These are phyloP conservation scores for Gracilinanus agilis DNA, from an alignment of 2,113 vertebrate species.

Conservation along the genomic window DNA sequence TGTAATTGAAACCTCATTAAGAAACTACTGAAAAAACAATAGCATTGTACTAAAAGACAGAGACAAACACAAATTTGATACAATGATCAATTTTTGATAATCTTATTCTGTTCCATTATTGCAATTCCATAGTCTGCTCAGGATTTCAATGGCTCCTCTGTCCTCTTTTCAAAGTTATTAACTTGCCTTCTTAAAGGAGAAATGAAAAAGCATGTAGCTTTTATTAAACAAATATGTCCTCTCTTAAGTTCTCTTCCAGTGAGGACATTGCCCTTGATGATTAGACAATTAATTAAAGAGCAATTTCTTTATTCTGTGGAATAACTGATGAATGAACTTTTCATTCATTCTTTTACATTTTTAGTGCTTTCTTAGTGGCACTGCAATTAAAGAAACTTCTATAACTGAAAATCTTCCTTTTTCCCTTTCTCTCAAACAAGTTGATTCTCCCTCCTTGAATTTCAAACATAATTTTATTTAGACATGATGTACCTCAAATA, in stretches of 20 bases:
- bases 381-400: background rate
- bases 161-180: slow-evolving; percentile 58
- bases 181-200: slow-evolving; percentile 55
- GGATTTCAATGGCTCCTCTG: slow-evolving; percentile 56
- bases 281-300: slow-evolving; percentile 60
- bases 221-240: slow-evolving; percentile 77
- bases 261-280: slow-evolving; percentile 38
- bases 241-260: slow-evolving; percentile 62
- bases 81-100: slow-evolving; percentile 11
- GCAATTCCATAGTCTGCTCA: slow-evolving; percentile 26
- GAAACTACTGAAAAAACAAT: slow-evolving; percentile 36
- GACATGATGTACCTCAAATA: slow-evolving; percentile 8
- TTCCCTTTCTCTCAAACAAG: background rate
- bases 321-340: slow-evolving; percentile 23
- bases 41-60: background rate
- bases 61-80: slow-evolving; percentile 7
- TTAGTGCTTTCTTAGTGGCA: background rate
- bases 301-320: slow-evolving; percentile 57
- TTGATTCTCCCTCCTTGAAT: background rate
- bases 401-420: background rate
- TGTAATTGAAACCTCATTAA: slow-evolving; percentile 54
- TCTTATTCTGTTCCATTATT: slow-evolving; percentile 59
- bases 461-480: slow-evolving; percentile 29
- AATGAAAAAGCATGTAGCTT: slow-evolving; percentile 35
- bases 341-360: background rate